Evolutionary conservation across 2,113 vertebrate genomes (phyloP).

Genomic region (Marmota flaviventris): DNA sequence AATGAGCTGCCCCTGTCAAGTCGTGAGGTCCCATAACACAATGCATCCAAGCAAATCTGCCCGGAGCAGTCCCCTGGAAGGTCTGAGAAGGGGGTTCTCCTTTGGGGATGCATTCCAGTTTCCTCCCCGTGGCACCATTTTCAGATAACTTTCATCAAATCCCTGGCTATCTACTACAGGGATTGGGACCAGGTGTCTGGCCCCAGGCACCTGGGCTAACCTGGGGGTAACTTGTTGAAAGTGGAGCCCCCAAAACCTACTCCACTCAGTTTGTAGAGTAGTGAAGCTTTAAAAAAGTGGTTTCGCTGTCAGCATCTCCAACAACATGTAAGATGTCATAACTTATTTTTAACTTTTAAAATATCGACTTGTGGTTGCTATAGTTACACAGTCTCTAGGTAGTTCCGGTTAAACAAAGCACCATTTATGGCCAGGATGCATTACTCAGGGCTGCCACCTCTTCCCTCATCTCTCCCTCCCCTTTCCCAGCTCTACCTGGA

Average conservation of each 20-base stretch:
- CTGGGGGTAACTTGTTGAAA: slow-evolving; percentile 31
- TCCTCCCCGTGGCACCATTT: neutral
- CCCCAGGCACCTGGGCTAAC: neutral
- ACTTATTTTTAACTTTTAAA: slow-evolving; percentile 87
- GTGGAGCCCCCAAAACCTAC: slow-evolving; percentile 18
- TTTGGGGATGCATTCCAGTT: neutral
- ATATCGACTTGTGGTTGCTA: slow-evolving; percentile 83
- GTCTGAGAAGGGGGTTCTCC: neutral
- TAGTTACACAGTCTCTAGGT: slow-evolving; percentile 79
- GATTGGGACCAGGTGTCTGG: neutral
- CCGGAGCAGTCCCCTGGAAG: neutral
- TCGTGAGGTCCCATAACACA: neutral
- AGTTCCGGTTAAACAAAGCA: slow-evolving; percentile 79
- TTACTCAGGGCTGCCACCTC: slow-evolving; percentile 63
- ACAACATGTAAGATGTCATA: slow-evolving; percentile 83
- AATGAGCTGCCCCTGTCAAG: neutral
- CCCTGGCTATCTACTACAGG: neutral
- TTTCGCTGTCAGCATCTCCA: slow-evolving; percentile 72
- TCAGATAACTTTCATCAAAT: neutral
- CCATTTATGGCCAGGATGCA: slow-evolving; percentile 78
- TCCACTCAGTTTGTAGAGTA: slow-evolving; percentile 29
- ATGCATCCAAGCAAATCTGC: neutral
- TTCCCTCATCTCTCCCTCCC: neutral
- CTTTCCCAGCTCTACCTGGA: neutral
- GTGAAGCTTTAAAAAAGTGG: slow-evolving; percentile 68